Evolutionary conservation across 2,113 vertebrate species (phyloP).

Genomic region (Pampusana beccarii): DNA sequence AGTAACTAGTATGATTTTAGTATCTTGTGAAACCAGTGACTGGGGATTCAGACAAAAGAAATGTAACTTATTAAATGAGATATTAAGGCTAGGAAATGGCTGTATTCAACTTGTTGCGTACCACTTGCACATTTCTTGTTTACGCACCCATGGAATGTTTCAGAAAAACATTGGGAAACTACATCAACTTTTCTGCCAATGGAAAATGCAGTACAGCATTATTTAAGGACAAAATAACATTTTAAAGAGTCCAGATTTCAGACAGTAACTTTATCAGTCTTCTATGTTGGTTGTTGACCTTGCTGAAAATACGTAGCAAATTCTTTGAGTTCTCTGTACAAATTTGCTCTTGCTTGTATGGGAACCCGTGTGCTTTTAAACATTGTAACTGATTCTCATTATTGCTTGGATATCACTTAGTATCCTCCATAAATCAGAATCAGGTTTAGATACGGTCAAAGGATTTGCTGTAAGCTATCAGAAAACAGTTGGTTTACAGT

Average conservation of each 20-base stretch:
- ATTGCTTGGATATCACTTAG: not conserved
- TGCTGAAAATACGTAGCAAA: not conserved
- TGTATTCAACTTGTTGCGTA: not conserved
- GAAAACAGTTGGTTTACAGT: not conserved
- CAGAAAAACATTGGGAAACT: not conserved
- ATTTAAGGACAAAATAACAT: not conserved
- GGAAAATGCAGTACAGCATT: not conserved
- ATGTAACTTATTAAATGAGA: not conserved
- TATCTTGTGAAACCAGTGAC: not conserved
- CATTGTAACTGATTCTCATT: not conserved
- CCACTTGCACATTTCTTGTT: not conserved
- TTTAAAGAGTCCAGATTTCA: not conserved
- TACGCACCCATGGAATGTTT: not conserved
- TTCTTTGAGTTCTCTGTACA: not conserved
- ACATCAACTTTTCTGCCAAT: not conserved
- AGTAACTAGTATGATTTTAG: not conserved
- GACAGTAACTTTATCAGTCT: not conserved
- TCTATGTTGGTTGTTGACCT: not conserved
- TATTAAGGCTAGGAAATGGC: not conserved
- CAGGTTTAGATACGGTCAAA: not conserved
- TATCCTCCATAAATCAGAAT: not conserved
- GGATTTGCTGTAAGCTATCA: not conserved
- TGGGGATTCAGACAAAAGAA: not conserved
- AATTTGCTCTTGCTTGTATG: not conserved
- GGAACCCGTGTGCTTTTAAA: not conserved